These are phyloP conservation scores for Rhinella marina DNA, from an alignment of 2,797 vertebrate genomes.

Conservation along the genomic window DNA sequence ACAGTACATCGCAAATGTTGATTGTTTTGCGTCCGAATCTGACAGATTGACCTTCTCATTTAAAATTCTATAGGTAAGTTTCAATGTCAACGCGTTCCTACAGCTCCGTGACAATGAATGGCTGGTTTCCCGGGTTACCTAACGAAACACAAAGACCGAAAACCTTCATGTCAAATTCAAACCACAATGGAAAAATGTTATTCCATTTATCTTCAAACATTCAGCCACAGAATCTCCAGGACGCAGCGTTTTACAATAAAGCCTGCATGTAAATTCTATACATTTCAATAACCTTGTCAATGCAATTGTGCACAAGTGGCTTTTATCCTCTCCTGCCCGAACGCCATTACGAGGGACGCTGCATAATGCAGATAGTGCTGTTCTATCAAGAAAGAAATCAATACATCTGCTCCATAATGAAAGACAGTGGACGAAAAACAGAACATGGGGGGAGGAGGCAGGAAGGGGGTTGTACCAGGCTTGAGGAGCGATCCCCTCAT, in stretches of 20 bases:
- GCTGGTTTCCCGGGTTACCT: constrained; percentile 18
- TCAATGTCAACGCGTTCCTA: background rate
- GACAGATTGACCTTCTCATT: constrained; percentile 1
- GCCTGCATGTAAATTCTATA: background rate
- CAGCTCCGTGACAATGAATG: background rate
- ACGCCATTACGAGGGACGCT: background rate
- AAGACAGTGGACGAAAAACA: background rate
- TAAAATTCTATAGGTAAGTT: background rate
- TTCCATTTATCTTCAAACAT: background rate
- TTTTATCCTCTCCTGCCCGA: background rate
- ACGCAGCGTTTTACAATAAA: background rate
- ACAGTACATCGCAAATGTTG: background rate
- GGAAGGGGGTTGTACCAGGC: too few relatives aligned
- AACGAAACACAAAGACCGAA: constrained; percentile 3
- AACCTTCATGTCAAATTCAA: background rate
- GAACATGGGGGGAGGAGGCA: background rate
- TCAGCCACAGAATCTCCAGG: background rate
- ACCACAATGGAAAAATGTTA: background rate
- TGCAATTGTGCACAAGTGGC: background rate
- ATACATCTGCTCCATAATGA: background rate
- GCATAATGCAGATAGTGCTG: background rate
- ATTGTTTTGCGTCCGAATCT: background rate
- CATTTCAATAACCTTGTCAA: background rate
- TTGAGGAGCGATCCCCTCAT: too few relatives aligned
- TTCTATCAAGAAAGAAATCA: background rate